Conservation (phyloP, 2,113 vertebrate genomes). For the Ceyx melanurus region DNA sequence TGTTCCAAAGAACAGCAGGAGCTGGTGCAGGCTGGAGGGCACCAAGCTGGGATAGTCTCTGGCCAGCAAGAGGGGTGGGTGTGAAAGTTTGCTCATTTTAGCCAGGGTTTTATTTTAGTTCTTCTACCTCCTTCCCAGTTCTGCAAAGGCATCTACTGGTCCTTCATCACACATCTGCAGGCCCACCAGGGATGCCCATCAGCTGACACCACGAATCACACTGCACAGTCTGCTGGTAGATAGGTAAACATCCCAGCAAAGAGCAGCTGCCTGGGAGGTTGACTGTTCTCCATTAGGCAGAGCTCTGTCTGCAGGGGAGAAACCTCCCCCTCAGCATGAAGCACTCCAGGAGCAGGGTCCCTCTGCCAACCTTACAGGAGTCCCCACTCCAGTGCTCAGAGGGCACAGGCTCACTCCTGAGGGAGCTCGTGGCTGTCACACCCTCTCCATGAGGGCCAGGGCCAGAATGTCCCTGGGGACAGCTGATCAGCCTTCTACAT, state of each 20-base stretch:
- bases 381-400: not conserved
- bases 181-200: not conserved
- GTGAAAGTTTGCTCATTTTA: not conserved
- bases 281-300: not conserved
- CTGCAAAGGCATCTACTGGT: not conserved
- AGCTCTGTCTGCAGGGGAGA: not conserved
- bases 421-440: not conserved
- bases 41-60: not conserved
- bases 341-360: not conserved
- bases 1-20: not conserved
- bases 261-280: rapidly evolving
- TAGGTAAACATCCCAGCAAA: not conserved
- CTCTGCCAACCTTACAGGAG: not conserved
- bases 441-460: not conserved
- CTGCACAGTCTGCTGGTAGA: not conserved
- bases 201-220: not conserved
- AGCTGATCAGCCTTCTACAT: constrained; percentile 20
- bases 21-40: not conserved
- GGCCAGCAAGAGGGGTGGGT: not conserved
- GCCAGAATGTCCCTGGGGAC: not conserved
- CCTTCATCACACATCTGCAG: not conserved
- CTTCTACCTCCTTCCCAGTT: not conserved
- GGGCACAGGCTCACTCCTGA: rapidly evolving
- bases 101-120: not conserved
- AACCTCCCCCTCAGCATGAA: not conserved